Evolutionary conservation across 2,797 vertebrate species (phyloP), one percentile per base, ranked within the genome.

Genomic region (Nyctalus aviator): DNA sequence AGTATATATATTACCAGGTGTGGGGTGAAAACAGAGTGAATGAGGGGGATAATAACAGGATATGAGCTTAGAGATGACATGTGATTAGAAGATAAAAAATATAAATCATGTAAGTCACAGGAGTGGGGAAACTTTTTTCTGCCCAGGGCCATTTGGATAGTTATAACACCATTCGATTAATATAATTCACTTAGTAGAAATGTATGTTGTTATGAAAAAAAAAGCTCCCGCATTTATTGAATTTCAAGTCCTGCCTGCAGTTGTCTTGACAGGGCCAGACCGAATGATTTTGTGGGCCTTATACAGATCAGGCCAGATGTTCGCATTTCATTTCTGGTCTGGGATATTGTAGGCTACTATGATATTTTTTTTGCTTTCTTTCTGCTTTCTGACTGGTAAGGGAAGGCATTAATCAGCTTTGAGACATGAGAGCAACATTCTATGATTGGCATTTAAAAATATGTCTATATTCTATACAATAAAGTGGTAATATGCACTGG

Each of bases 361-460:
- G 44, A 59, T 77, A 4, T 37, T 18, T 46, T 59, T 59, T 48
- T 92, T 87, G 4, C 9, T 90, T n/a, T 93, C 55, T 75, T 23
- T 92, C 37, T n/a, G 91, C 62, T 75, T 23, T 66, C 23, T 32
- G 59, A 75, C 1, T 79, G 7, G 41, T 55, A 37, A 59, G 37
- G 62, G 15, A 76, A 81, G 11, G 8, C 9, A n/a, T 48, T 73
- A 44, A 14, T 46, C 20, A n/a, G 6, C 10, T 87, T 85, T 75
- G 18, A 13, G 66, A 6, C 13, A 46, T 57, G 41, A 1, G 4
- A 86, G 9, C 55, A 13, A 17, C 30, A 68, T 64, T 84, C 50
- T n/a, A 32, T 1, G 6, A 35, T n/a, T 84, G 68, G 2, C 4
- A 84, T 57, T 78, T 48, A 35, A 84, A 88, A 59, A 68, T 3